Percentiles rank a stretch among this genome's conserved stretches.
Conservation (phyloP, 1,140 invertebrate genomes). For the Ips nitidus region DNA sequence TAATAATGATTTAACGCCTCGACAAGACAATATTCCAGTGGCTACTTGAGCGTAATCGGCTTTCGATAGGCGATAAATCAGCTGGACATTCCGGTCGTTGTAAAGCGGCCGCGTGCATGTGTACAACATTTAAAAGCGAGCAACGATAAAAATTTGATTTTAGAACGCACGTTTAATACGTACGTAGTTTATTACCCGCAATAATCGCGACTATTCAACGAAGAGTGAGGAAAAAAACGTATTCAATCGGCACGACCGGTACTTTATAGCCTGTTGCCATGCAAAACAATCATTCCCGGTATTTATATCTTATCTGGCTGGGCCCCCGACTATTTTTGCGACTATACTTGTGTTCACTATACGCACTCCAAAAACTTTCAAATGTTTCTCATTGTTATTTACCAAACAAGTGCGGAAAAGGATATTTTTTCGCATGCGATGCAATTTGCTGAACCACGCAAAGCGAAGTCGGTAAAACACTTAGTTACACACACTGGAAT, state of each 20-base stretch:
- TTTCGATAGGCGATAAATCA: background rate
- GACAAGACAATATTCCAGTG: too few relatives aligned
- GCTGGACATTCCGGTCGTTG: conserved; percentile 12
- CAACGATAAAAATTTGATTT: conserved; percentile 4
- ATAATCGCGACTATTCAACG: conserved; percentile 11
- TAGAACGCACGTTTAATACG: conserved; percentile 9
- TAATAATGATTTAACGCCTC: too few relatives aligned
- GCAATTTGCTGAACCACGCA: too few relatives aligned
- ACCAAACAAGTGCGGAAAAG: too few relatives aligned
- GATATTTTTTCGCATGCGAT: too few relatives aligned
- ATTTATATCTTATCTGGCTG: conserved; percentile 13
- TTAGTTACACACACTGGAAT: too few relatives aligned
- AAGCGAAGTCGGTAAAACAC: too few relatives aligned
- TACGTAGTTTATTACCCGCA: conserved; percentile 17
- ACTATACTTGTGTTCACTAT: background rate
- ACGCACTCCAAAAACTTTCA: too few relatives aligned
- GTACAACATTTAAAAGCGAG: background rate
- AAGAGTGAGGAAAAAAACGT: conserved; percentile 4
- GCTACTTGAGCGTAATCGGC: too few relatives aligned
- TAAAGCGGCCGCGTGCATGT: conserved; percentile 13
- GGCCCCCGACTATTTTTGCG: conserved; percentile 1
- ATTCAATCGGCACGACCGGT: conserved; percentile 21
- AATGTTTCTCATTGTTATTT: too few relatives aligned
- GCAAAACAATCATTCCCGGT: conserved; percentile 14
- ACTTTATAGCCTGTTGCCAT: conserved; percentile 20